Evolutionary conservation across 2,113 vertebrate genomes (phyloP).

Genomic region (Pachycephala philippinensis): DNA sequence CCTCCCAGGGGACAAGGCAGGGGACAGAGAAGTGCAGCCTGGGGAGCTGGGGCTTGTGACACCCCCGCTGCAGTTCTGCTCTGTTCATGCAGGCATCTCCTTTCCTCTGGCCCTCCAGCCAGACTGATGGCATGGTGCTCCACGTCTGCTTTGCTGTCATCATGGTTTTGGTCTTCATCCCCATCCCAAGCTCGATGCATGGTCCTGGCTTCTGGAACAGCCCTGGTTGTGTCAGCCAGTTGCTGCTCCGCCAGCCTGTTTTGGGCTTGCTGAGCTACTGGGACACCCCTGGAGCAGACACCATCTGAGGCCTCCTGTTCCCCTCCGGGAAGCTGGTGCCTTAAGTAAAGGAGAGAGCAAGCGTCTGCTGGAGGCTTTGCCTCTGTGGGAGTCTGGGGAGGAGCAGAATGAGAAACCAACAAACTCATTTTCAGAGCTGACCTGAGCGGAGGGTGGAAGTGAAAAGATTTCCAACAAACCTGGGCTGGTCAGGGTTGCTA

Average conservation of each 20-base stretch:
- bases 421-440: conserved; percentile 72
- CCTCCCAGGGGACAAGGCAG: not conserved
- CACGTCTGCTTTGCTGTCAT: not conserved
- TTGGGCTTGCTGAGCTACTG: not conserved
- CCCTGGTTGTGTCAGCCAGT: not conserved
- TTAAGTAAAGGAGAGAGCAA: not conserved
- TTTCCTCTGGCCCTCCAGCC: not conserved
- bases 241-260: not conserved
- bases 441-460: conserved; percentile 68
- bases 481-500: conserved; percentile 74
- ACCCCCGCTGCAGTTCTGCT: accelerated
- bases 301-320: accelerated
- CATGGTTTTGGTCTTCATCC: not conserved
- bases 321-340: not conserved
- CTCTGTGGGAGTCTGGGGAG: not conserved
- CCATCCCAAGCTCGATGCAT: accelerated
- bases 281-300: not conserved
- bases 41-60: not conserved
- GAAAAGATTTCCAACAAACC: conserved; percentile 75
- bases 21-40: not conserved
- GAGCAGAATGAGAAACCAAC: conserved; percentile 52
- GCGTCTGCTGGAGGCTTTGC: not conserved
- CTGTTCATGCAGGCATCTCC: not conserved
- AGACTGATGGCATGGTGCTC: not conserved
- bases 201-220: not conserved